Evolutionary conservation across 2,113 vertebrate genomes (phyloP).

Genomic region (Mellivora capensis): DNA sequence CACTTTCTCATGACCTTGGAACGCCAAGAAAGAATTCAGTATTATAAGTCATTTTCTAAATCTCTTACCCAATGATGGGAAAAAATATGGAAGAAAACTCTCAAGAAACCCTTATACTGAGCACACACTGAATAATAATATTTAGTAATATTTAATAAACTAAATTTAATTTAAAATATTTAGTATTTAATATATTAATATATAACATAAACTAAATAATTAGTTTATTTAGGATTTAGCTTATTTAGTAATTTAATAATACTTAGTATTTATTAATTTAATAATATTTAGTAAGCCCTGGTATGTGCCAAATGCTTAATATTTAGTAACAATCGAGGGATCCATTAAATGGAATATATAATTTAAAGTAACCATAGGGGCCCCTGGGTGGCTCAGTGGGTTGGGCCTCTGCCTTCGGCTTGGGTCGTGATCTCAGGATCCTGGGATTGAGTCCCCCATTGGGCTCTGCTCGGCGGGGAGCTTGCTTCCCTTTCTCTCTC

Average conservation of each 20-base stretch:
- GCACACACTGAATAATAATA: not conserved
- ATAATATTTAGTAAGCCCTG: slow-evolving; percentile 1
- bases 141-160: slow-evolving; percentile 26
- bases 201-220: not conserved
- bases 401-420: no score
- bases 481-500: no score
- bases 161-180: not conserved
- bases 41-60: slow-evolving; percentile 16
- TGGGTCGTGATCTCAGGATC: no score
- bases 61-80: not conserved
- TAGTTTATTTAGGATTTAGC: no score
- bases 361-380: not conserved
- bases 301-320: not conserved
- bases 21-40: not conserved
- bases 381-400: no score
- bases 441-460: no score
- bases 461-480: no score
- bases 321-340: slow-evolving; percentile 11
- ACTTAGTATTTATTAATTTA: not conserved
- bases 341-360: not conserved
- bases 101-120: not conserved
- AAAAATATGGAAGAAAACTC: not conserved
- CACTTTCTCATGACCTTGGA: not conserved
- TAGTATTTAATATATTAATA: not conserved
- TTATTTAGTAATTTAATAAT: no score